A percentile compares a stretch with the other conserved stretches of the same genome.
Evolutionary conservation across 2,888 invertebrate genomes (phyloP).

Genomic region (Platycheirus albimanus): DNA sequence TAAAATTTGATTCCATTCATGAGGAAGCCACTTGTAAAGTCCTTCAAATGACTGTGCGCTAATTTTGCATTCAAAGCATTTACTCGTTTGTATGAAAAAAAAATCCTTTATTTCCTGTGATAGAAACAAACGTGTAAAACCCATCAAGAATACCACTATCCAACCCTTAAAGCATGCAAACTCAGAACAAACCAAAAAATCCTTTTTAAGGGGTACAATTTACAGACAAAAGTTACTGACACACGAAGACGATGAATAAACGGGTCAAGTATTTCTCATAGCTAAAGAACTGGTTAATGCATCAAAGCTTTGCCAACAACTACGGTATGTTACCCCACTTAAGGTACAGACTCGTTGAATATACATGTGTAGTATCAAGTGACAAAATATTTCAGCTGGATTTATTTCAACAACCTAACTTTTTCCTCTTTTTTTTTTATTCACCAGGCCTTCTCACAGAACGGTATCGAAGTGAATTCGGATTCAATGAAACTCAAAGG

Average conservation of each 20-base stretch:
- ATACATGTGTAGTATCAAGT: constrained; percentile 19
- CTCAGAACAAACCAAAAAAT: neutral
- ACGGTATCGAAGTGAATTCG: constrained; percentile 60
- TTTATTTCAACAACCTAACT: constrained; percentile 33
- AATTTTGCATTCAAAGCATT: constrained; percentile 34
- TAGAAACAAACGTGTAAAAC: constrained; percentile 21
- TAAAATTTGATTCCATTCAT: neutral
- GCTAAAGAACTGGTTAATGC: constrained; percentile 27
- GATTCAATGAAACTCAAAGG: constrained; percentile 64
- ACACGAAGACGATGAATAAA: constrained; percentile 23
- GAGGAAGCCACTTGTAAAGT: neutral
- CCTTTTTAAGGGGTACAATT: constrained; percentile 15
- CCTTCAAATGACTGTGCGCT: constrained; percentile 4
- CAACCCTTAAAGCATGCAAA: neutral
- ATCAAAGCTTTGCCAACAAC: constrained; percentile 14
- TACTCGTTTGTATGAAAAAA: neutral
- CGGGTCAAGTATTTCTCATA: constrained; percentile 37
- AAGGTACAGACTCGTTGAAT: neutral
- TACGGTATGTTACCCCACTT: neutral
- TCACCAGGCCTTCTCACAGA: constrained; percentile 59
- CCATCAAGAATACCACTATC: constrained; percentile 2
- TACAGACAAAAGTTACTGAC: constrained; percentile 18
- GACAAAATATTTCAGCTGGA: constrained; percentile 37
- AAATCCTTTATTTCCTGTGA: neutral
- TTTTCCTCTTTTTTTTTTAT: constrained; percentile 18